These are phyloP conservation scores for Phallusia fumigata DNA, from an alignment of 23 tunicate species.

Conservation along the genomic window DNA sequence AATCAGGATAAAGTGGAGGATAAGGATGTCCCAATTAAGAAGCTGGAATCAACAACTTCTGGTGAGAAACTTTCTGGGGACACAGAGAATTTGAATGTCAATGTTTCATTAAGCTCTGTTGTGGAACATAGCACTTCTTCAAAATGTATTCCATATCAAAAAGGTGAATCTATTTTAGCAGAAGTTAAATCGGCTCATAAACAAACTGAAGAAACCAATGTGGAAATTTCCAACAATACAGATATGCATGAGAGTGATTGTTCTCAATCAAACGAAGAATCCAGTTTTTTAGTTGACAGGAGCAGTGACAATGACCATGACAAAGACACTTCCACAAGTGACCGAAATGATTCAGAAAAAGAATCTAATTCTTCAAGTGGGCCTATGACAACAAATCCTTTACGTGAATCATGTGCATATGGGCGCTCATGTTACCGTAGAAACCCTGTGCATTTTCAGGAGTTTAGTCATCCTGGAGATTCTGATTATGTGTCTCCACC, in stretches of 20 bases:
- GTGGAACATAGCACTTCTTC: not conserved
- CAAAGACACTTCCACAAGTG: not conserved
- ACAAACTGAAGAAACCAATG: not conserved
- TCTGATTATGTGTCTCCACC: conserved; percentile 52
- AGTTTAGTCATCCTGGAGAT: conserved; percentile 78
- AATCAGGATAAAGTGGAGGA: not conserved
- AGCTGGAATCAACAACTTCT: not conserved
- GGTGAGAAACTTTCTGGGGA: not conserved
- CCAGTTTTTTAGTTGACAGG: not conserved
- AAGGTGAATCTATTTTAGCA: not conserved
- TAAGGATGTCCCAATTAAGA: not conserved
- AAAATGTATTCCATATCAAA: not conserved
- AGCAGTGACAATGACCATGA: not conserved
- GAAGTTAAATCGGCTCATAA: no score
- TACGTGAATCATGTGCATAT: conserved; percentile 45
- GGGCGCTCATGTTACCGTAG: conserved; percentile 81
- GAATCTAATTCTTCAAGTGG: no score
- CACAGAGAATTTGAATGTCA: not conserved
- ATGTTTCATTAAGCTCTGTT: not conserved
- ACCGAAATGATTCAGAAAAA: not conserved
- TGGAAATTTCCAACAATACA: not conserved
- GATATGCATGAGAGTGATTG: not conserved
- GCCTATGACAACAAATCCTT: not conserved
- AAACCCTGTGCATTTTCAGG: conserved; percentile 70
- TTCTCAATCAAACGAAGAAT: not conserved